Percentiles rank a stretch among this genome's conserved stretches.
These are phyloP conservation scores for Chorisops tibialis DNA, from an alignment of 2,888 invertebrate genomes.

Conservation along the genomic window DNA sequence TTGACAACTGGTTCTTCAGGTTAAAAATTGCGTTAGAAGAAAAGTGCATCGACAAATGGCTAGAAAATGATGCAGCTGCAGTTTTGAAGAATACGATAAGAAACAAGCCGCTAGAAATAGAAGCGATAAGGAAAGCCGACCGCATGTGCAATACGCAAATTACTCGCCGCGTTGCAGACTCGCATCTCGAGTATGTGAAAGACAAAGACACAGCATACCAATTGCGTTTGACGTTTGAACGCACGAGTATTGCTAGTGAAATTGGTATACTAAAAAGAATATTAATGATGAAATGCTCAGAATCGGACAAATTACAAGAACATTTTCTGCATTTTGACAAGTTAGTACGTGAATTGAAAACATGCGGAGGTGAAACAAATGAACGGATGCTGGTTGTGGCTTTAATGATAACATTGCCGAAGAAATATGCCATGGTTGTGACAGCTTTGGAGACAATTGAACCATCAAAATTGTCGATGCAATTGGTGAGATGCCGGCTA, in stretches of 20 bases:
- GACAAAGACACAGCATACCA: background rate
- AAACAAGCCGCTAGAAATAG: background rate
- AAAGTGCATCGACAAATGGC: background rate
- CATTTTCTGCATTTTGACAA: background rate
- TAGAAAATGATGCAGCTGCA: background rate
- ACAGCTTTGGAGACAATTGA: background rate
- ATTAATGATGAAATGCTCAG: background rate
- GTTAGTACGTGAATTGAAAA: background rate
- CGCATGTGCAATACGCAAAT: background rate
- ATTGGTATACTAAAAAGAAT: background rate
- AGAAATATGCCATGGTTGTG: background rate
- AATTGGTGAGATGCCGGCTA: background rate
- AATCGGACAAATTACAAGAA: too few relatives aligned
- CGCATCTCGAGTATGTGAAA: background rate
- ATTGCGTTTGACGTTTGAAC: background rate
- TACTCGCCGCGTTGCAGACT: slow-evolving; percentile 1
- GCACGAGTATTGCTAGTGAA: background rate
- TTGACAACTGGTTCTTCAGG: too few relatives aligned
- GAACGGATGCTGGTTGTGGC: background rate
- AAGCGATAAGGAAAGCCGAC: background rate
- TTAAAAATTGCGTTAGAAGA: too few relatives aligned
- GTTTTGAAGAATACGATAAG: background rate
- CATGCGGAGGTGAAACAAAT: background rate
- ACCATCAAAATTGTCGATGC: background rate
- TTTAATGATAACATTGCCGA: background rate